Evolutionary conservation across 2,888 invertebrate genomes (phyloP).

Genomic region (Brachypterus glaber): DNA sequence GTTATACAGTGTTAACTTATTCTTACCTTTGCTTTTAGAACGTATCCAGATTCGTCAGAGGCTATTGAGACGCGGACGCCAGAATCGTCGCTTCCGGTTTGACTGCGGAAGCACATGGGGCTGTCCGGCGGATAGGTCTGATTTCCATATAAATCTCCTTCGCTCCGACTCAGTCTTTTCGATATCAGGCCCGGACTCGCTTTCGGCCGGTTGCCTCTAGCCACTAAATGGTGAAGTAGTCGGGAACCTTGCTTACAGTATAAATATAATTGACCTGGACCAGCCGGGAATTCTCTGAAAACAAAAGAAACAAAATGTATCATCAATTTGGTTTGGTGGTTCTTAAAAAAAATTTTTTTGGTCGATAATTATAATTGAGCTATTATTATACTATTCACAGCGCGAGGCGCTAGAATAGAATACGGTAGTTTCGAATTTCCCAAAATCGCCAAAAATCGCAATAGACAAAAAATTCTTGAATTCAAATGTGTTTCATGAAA

Average conservation of each 20-base stretch:
- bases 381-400: too few species aligned
- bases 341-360: too few species aligned
- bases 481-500: too few species aligned
- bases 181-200: slow-evolving; percentile 21
- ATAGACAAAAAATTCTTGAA: too few species aligned
- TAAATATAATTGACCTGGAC: slow-evolving; percentile 44
- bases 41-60: slow-evolving; percentile 34
- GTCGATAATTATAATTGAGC: too few species aligned
- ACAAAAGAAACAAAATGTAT: too few species aligned
- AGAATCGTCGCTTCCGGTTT: slow-evolving; percentile 36
- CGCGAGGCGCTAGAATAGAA: too few species aligned
- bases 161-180: slow-evolving; percentile 43
- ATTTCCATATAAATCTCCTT: slow-evolving; percentile 40
- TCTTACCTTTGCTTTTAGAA: slow-evolving; percentile 33
- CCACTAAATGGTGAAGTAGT: slow-evolving; percentile 41
- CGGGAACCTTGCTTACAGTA: slow-evolving; percentile 42
- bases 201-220: slow-evolving; percentile 39
- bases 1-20: slow-evolving; percentile 2
- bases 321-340: too few species aligned
- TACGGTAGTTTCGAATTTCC: too few species aligned
- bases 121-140: slow-evolving; percentile 26
- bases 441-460: too few species aligned
- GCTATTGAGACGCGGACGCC: slow-evolving; percentile 36
- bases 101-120: slow-evolving; percentile 32
- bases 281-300: slow-evolving; percentile 44